These are phyloP conservation scores for Rhaphigaster nebulosa DNA, from an alignment of 2,888 invertebrate genomes.

Conservation along the genomic window DNA sequence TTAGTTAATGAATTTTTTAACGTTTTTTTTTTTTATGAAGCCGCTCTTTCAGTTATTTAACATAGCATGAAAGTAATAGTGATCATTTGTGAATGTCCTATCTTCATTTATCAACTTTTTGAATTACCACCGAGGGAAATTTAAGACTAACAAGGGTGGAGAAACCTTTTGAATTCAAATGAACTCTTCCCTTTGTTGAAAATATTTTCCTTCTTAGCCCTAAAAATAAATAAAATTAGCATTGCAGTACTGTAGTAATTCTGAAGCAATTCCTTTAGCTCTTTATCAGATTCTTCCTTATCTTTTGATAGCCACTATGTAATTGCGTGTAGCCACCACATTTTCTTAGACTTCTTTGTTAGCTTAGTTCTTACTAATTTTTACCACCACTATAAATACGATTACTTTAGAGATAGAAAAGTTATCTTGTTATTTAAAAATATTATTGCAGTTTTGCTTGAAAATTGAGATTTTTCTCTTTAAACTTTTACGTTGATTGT, in stretches of 20 bases:
- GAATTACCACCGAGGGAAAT: background rate
- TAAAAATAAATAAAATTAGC: constrained; percentile 34
- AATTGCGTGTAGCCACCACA: background rate
- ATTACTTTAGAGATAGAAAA: too few species aligned
- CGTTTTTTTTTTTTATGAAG: background rate
- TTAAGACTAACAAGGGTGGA: background rate
- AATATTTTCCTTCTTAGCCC: background rate
- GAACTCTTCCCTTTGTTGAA: background rate
- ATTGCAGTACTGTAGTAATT: background rate
- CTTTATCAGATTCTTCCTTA: constrained; percentile 3
- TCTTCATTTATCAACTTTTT: background rate
- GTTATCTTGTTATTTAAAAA: too few species aligned
- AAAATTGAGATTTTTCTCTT: too few species aligned
- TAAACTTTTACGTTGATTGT: too few species aligned
- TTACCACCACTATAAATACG: too few species aligned
- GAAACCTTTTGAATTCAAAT: constrained; percentile 9
- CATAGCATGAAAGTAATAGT: background rate
- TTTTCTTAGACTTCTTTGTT: background rate
- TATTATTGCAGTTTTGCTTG: too few species aligned
- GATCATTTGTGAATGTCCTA: background rate
- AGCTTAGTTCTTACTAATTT: background rate
- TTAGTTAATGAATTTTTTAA: too few species aligned
- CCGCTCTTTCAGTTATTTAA: background rate
- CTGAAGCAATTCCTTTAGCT: background rate
- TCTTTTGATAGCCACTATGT: background rate